A percentile compares a stretch with the other conserved stretches of the same genome.
phyloP scores from a whole-genome alignment of 2,113 vertebrate genomes.

The Motacilla alba region DNA sequence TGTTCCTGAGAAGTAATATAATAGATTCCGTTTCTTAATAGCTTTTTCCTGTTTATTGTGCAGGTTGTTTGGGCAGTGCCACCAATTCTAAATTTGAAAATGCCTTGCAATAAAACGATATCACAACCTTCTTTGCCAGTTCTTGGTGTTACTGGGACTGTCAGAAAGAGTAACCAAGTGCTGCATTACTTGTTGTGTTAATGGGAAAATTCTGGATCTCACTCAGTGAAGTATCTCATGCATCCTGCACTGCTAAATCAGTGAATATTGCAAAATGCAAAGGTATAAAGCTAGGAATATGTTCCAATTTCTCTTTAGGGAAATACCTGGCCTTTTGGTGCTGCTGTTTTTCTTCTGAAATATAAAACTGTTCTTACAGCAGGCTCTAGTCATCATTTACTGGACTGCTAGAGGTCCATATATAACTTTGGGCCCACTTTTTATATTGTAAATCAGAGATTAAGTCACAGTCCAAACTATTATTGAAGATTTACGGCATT shows the following conservation, averaged over 20 bases:
- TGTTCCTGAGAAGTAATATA: neutral
- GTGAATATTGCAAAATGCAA: neutral
- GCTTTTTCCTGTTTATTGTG: neutral
- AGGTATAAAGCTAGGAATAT: neutral
- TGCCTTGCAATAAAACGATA: neutral
- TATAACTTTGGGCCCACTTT: neutral
- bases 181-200: neutral
- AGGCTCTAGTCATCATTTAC: neutral
- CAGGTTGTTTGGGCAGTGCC: neutral
- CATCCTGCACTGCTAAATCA: neutral
- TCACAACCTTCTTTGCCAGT: neutral
- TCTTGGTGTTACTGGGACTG: neutral
- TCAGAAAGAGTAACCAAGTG: neutral
- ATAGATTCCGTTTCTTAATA: neutral
- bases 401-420: neutral
- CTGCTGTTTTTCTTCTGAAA: constrained; percentile 16
- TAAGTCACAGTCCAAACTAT: neutral
- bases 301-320: neutral
- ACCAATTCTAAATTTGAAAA: neutral
- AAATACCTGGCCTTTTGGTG: neutral
- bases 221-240: neutral
- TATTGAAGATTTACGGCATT: neutral
- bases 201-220: neutral
- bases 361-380: neutral
- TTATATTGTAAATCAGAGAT: neutral